phyloP scores from a whole-genome alignment of 1,140 invertebrate species.

The Zaprionus ghesquierei region DNA sequence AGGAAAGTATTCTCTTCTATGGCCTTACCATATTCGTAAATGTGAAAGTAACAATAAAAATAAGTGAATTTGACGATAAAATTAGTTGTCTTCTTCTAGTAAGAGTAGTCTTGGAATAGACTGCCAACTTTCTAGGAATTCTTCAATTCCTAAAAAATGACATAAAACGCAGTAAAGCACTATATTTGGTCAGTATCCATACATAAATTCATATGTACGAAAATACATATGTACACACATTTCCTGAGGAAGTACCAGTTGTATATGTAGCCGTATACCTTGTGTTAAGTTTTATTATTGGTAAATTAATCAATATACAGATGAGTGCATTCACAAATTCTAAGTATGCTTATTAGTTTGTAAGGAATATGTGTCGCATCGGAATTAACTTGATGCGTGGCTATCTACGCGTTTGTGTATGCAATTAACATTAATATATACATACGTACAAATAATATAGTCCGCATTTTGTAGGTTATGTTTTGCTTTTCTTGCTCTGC shows the following conservation, averaged over 20 bases:
- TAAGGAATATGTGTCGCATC: neutral
- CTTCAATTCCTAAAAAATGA: slow-evolving; percentile 16
- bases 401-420: neutral
- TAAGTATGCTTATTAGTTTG: too few relatives aligned
- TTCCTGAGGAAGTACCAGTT: slow-evolving; percentile 4
- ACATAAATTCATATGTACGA: slow-evolving; percentile 10
- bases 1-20: too few relatives aligned
- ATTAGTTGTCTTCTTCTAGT: neutral
- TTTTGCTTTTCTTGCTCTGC: slow-evolving; percentile 3
- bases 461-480: slow-evolving; percentile 31
- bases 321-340: neutral
- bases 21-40: too few relatives aligned
- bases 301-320: slow-evolving; percentile 1
- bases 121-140: slow-evolving; percentile 21
- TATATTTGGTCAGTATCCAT: slow-evolving; percentile 19
- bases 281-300: neutral
- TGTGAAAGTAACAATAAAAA: neutral
- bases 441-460: slow-evolving; percentile 14
- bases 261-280: slow-evolving; percentile 1
- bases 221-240: slow-evolving; percentile 13
- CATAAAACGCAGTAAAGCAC: slow-evolving; percentile 16
- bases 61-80: neutral
- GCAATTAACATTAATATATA: slow-evolving; percentile 5
- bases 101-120: slow-evolving; percentile 6
- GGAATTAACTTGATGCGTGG: neutral